These are phyloP conservation scores for Clostera curtula DNA, from an alignment of 2,888 invertebrate genomes.

Conservation along the genomic window DNA sequence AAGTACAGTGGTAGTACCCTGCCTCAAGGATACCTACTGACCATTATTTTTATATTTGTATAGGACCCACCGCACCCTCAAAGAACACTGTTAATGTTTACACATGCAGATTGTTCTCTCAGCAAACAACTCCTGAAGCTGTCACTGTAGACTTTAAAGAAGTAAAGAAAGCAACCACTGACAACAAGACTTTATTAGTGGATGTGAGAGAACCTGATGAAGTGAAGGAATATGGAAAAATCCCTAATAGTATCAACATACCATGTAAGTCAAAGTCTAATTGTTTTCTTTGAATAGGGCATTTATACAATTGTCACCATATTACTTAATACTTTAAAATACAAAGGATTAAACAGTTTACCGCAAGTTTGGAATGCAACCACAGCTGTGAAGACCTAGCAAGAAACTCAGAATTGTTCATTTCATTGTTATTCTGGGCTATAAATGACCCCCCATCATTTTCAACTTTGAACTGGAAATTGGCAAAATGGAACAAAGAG, in stretches of 20 bases:
- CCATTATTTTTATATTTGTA: no score
- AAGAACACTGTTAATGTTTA: slow-evolving; percentile 6
- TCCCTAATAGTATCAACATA: slow-evolving; percentile 85
- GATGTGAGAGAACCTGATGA: slow-evolving; percentile 87
- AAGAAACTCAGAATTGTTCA: no score
- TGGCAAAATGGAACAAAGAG: no score
- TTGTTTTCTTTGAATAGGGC: neutral
- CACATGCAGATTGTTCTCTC: slow-evolving; percentile 29
- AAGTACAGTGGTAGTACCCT: neutral
- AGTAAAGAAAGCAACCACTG: slow-evolving; percentile 48
- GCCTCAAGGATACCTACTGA: no score
- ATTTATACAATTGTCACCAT: no score
- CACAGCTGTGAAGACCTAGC: no score
- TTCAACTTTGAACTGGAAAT: no score
- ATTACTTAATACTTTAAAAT: no score
- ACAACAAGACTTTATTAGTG: slow-evolving; percentile 68
- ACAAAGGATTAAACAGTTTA: no score
- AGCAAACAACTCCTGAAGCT: slow-evolving; percentile 29
- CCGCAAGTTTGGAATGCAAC: no score
- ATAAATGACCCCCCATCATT: no score
- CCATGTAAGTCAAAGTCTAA: slow-evolving; percentile 75
- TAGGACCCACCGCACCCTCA: slow-evolving; percentile 9
- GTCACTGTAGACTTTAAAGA: slow-evolving; percentile 54
- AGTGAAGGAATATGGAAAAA: slow-evolving; percentile 79
- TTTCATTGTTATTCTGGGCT: no score